Evolutionary conservation across 2,113 vertebrate genomes (phyloP), one percentile per base, ranked within the genome.

Genomic region (Strix uralensis): DNA sequence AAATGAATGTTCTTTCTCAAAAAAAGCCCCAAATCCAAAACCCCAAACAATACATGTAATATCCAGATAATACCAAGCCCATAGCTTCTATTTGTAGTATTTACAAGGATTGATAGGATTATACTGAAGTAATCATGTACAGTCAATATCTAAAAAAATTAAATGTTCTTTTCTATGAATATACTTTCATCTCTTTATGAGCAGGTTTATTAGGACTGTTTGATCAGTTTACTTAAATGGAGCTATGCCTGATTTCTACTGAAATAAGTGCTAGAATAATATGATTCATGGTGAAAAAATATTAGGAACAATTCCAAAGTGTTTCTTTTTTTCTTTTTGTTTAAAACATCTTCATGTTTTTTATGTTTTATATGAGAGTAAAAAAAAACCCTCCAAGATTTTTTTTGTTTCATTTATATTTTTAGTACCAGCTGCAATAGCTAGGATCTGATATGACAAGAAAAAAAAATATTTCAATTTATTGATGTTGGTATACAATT

Each of bases 381-480:
- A 25, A 14, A 25, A 51, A 23, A 40, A 4, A 5, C 0, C 2
- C 7, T 40, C 19, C 11, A 29, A 13, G 13, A 29, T 44, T 12
- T 46, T 59, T 38, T 61, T 77, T 30, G 7, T 52, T 71, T 83
- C 3, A 26, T 74, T 59, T 54, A 1, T 34, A 11, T 61, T 77
- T 84, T 29, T 11, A 75, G 10, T 47, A 75, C 15, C 29, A 62
- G 9, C 8, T 51, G 22, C 22, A 59, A 34, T 49, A 70, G 10
- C 22, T 70, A n/a, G 15, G 54, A 61, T 55, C 40, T 67, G 30
- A 61, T 62, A 75, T 38, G 12, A 55, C 18, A 23, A 61, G 21
- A 36, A 49, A 67, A 84, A 32, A 2, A 3, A 65, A 11, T 21
- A 34, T 52, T 87, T 51, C n/a, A n/a, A 13, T 71, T 84, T 79